Base-by-base conservation (phyloP, 2,113 vertebrate genomes). In the Xiphophorus maculatus region DNA sequence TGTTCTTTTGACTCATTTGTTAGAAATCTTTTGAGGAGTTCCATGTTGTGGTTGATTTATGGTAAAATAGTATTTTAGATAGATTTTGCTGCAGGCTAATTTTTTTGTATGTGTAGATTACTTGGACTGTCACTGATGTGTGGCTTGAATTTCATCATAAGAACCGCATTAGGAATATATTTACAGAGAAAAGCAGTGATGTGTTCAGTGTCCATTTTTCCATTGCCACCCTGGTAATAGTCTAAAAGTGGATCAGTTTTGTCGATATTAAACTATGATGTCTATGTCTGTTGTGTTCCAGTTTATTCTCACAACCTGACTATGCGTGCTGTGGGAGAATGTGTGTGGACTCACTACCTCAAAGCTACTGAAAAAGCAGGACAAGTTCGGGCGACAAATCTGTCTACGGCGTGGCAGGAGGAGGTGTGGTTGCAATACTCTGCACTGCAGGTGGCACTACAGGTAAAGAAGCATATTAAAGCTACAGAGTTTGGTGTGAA, bases 381-480 rank as follows among this genome's bases (percentile, higher is more conserved):
- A 40, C 51, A 44, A 42, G 80, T 63, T 30, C 82, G 30, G 44
- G 76, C 2, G 17, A 42, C 62, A 12, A 61, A 63, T 27, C 91
- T 94, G 4, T 82, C 93, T 2, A 60, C 79, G 1, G 63, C 63
- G 1, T 91, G 93, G 86, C 91, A 83, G 86, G 88, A 93, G 83
- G 94, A 94, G 80, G 82, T 93, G 69, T 95, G 94, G 94, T 81
- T 95, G 76, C 94, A 94, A 80, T 93, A 93, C 66, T 88, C 91
- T 27, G 94, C 94, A 29, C 92, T 95, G 77, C 89, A 94, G 88
- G 85, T 93, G 58, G 91, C 94, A 0, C 73, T 94, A 69, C 77
- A 93, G 89, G 94, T 94, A 69, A 83, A 89, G 27, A 75, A 65
- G 29, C 32, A 32, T 60, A 11, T 63, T 66, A 51, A 70, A 33